Percentiles rank a stretch among this genome's conserved stretches.
Conservation (phyloP, 1,140 invertebrate genomes). For the Zaprionus davidi region DNA sequence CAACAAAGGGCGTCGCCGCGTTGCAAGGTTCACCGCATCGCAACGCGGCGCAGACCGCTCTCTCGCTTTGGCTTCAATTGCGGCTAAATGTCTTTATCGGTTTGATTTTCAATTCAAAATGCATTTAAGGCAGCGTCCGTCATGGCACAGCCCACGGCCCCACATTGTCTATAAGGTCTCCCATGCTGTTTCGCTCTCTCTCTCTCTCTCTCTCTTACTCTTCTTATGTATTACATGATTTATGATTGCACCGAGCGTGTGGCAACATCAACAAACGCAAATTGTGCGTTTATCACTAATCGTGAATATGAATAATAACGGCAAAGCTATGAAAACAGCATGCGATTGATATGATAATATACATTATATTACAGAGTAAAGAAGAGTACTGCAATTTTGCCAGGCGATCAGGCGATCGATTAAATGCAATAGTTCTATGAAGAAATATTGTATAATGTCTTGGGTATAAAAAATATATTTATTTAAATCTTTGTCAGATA, state of each 20-base stretch:
- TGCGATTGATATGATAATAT: slow-evolving; percentile 1
- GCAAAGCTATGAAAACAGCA: slow-evolving; percentile 24
- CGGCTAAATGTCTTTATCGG: slow-evolving; percentile 73
- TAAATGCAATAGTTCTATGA: too few relatives aligned
- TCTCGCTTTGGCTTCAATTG: slow-evolving; percentile 54
- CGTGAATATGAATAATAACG: slow-evolving; percentile 49
- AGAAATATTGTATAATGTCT: too few relatives aligned
- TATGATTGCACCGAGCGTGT: slow-evolving; percentile 55
- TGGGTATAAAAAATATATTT: too few relatives aligned
- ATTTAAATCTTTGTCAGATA: too few relatives aligned
- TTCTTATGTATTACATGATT: slow-evolving; percentile 47
- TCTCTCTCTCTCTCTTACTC: slow-evolving; percentile 36
- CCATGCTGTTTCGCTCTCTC: slow-evolving; percentile 1
- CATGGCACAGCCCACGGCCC: not conserved
- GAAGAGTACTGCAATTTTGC: not conserved
- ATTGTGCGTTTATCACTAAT: slow-evolving; percentile 66
- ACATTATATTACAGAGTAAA: slow-evolving; percentile 14
- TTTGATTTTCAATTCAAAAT: slow-evolving; percentile 79
- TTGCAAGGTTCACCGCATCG: slow-evolving; percentile 14
- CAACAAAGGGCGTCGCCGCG: slow-evolving; percentile 57
- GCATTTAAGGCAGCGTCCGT: slow-evolving; percentile 57
- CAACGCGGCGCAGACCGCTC: slow-evolving; percentile 25
- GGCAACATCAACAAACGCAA: slow-evolving; percentile 49
- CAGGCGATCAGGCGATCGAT: too few relatives aligned
- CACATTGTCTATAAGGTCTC: slow-evolving; percentile 51